phyloP scores from a whole-genome alignment of 2,888 invertebrate species.

The Napeogenes inachia region DNA sequence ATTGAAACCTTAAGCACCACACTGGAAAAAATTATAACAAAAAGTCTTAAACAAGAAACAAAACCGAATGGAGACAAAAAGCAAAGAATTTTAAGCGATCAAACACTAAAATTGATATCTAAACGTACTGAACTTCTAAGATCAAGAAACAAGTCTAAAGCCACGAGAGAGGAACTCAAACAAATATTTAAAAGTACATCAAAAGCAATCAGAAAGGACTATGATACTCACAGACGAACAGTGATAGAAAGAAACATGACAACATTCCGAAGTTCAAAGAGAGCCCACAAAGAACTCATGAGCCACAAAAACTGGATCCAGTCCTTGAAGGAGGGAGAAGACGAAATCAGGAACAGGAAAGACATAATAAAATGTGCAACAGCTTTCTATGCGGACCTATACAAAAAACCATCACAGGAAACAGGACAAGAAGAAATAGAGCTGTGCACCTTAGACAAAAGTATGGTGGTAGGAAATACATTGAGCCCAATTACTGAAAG shows the following conservation, averaged over 20 bases:
- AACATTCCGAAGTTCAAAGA: conserved; percentile 5
- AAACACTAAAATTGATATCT: not conserved
- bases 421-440: not conserved
- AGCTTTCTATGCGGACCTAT: conserved; percentile 7
- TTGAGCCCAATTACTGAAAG: not conserved
- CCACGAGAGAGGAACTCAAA: conserved; percentile 7
- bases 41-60: too few species aligned
- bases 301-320: conserved; percentile 12
- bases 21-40: not conserved
- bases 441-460: not conserved
- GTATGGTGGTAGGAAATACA: too few species aligned
- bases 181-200: conserved; percentile 10
- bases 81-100: conserved; percentile 23
- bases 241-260: conserved; percentile 7
- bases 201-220: conserved; percentile 9
- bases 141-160: conserved; percentile 8
- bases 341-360: not conserved
- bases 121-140: conserved; percentile 7
- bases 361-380: conserved; percentile 10
- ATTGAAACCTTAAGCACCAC: too few species aligned
- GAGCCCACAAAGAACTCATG: conserved; percentile 6
- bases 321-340: not conserved
- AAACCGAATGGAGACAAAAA: not conserved
- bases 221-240: conserved; percentile 2
- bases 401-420: not conserved